Evolutionary conservation across 30 jellyfish, hydroid and myxozoan species (phyloP).

Genomic region (Aurelia coerulea): DNA sequence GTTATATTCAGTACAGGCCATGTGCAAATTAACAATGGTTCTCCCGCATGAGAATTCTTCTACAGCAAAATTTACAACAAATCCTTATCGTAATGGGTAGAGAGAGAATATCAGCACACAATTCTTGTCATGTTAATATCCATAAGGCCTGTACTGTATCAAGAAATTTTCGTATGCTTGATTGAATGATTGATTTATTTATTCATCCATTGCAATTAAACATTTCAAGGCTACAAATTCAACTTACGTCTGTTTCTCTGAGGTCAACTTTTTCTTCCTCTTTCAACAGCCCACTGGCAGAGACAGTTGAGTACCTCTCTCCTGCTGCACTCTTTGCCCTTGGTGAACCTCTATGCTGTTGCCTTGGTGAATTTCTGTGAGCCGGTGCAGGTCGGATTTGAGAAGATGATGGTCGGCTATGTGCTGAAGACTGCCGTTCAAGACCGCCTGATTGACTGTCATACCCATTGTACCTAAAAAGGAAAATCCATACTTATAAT

Average conservation of each 20-base stretch:
- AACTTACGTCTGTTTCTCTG: slow-evolving; percentile 13
- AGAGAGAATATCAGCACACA: too few relatives aligned
- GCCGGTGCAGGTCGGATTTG: too few relatives aligned
- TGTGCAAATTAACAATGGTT: too few relatives aligned
- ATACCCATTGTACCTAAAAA: not conserved
- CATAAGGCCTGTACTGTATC: too few relatives aligned
- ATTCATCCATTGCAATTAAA: not conserved
- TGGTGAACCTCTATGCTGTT: not conserved
- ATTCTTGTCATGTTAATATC: too few relatives aligned
- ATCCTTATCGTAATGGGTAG: too few relatives aligned
- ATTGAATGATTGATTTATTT: too few relatives aligned
- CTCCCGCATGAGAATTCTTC: too few relatives aligned
- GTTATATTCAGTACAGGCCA: too few relatives aligned
- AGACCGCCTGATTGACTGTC: not conserved
- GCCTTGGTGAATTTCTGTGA: too few relatives aligned
- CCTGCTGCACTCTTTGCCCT: not conserved
- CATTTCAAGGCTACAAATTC: not conserved
- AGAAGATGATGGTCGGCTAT: not conserved
- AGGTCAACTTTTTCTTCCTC: not conserved
- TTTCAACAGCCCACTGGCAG: not conserved
- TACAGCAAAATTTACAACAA: too few relatives aligned
- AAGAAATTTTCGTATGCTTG: too few relatives aligned
- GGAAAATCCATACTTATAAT: not conserved
- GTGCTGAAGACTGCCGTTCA: not conserved
- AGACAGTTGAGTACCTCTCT: not conserved